phyloP scores from a whole-genome alignment of 2,888 invertebrate species.

The Agonopterix alstromeriana region DNA sequence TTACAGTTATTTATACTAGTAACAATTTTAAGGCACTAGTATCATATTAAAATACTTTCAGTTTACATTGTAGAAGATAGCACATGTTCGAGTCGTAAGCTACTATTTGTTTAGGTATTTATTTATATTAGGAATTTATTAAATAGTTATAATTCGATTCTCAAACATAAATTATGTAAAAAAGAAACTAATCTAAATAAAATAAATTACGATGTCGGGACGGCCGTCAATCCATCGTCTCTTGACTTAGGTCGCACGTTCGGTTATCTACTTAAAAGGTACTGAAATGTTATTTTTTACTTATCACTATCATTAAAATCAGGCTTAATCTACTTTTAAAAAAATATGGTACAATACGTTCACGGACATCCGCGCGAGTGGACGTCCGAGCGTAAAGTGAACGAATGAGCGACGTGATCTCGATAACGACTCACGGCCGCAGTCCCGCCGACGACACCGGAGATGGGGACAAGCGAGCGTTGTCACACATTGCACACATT shows the following conservation, averaged over 20 bases:
- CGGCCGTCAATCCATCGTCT: conserved; percentile 74
- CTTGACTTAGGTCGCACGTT: conserved; percentile 76
- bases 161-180: conserved; percentile 66
- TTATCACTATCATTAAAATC: conserved; percentile 67
- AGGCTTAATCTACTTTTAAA: conserved; percentile 63
- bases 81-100: conserved; percentile 49
- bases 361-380: conserved; percentile 42
- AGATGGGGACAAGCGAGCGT: conserved; percentile 74
- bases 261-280: conserved; percentile 74
- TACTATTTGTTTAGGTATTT: conserved; percentile 44
- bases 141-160: conserved; percentile 61
- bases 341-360: conserved; percentile 73
- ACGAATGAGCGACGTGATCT: conserved; percentile 73
- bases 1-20: conserved; percentile 41
- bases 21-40: conserved; percentile 57
- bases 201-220: conserved; percentile 77
- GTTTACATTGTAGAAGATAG: conserved; percentile 45
- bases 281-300: conserved; percentile 69
- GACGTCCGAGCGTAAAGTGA: conserved; percentile 68
- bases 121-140: conserved; percentile 60
- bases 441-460: conserved; percentile 60
- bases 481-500: conserved; percentile 37
- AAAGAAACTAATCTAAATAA: conserved; percentile 60
- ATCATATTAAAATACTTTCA: conserved; percentile 46
- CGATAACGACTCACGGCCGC: conserved; percentile 69